These are phyloP conservation scores for Goniozus legneri DNA, from an alignment of 1,140 invertebrate species.

Conservation along the genomic window DNA sequence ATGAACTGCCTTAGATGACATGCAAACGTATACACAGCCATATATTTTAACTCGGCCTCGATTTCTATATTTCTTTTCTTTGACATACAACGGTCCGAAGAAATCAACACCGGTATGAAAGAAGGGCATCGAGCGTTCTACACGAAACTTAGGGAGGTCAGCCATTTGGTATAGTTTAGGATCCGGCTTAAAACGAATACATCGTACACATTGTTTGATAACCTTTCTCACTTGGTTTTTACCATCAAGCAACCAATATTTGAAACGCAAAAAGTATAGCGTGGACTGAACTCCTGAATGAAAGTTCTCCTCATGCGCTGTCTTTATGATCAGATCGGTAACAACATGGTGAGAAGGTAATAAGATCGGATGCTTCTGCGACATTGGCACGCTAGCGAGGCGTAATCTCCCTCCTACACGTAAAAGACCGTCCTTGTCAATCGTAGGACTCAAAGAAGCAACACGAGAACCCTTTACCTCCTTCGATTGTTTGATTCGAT, in stretches of 20 bases:
- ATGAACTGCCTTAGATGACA: slow-evolving; percentile 2
- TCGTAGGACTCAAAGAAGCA: slow-evolving; percentile 23
- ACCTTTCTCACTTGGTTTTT: neutral
- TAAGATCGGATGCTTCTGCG: slow-evolving; percentile 45
- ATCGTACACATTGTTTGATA: neutral
- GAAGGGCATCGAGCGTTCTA: neutral
- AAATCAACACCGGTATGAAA: neutral
- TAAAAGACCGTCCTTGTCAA: slow-evolving; percentile 33
- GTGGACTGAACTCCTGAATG: slow-evolving; percentile 16
- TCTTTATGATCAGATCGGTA: slow-evolving; percentile 29
- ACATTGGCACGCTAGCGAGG: slow-evolving; percentile 22
- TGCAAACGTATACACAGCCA: neutral
- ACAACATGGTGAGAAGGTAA: slow-evolving; percentile 28
- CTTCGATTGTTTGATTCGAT: neutral
- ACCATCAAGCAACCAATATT: neutral
- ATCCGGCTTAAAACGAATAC: neutral
- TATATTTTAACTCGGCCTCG: neutral
- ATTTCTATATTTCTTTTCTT: slow-evolving; percentile 4
- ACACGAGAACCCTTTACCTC: neutral
- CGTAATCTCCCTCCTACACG: slow-evolving; percentile 42
- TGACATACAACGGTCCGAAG: neutral
- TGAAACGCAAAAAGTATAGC: neutral
- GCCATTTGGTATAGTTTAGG: neutral
- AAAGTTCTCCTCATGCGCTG: slow-evolving; percentile 16
- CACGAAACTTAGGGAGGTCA: neutral